Base-by-base conservation (phyloP, 2,888 invertebrate species). In the Coenonympha arcania region DNA sequence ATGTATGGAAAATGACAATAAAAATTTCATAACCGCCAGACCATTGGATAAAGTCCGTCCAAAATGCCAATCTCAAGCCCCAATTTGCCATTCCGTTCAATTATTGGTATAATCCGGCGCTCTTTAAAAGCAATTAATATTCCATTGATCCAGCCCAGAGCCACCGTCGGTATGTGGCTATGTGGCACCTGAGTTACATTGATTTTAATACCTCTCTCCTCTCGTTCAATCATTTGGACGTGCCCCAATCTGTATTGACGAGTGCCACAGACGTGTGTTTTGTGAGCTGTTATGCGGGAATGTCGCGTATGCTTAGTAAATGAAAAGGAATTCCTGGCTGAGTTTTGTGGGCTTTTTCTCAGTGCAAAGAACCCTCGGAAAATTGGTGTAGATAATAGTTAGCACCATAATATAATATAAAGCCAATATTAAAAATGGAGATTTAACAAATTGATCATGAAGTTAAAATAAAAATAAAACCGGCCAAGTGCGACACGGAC, bases 61-160 rank as follows among this genome's bases (percentile, higher is more conserved):
- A 44, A 49, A 62, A 63, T 59, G 63, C 56, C 61, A 59, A 43
- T 43, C 64, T 65, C 66, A 64, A 59, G 63, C 55, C 61, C 30
- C 50, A 36, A 44, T 48, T 41, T 36, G 41, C 30, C 51, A 47
- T 50, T 52, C 68, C 62, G 62, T 64, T 70, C 77, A 79, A 79
- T 81, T 75, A 76, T 73, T 71, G 76, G 59, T 62, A 73, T 77
- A 79, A 81, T 79, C 79, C 76, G 56, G 62, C 62, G 65, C 75
- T 73, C 73, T 78, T 79, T 76, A 76, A 77, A 79, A 74, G 65
- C 79, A 79, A 79, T 79, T 76, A 79, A 77, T 77, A 77, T 76
- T 76, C 75, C 70, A 76, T 76, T 72, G 76, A 71, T 72, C 68
- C 66, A 20, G 15, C 9, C 37, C 52, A 45, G 22, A 13, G 42